Evolutionary conservation across 2,797 vertebrate species (phyloP).

Genomic region (Rhabdophis nuchalis): DNA sequence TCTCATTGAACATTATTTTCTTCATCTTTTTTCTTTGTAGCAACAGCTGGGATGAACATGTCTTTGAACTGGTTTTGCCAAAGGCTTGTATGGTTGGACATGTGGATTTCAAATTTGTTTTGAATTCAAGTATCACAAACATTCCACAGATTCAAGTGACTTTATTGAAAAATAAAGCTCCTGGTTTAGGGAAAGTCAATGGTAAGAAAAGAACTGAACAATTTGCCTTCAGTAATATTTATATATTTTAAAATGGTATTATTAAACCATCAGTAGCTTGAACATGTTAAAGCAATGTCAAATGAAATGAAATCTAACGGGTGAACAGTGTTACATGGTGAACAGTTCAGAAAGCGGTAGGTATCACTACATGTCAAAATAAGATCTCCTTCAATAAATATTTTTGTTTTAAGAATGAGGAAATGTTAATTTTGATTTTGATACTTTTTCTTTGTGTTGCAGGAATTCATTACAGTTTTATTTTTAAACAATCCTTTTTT

Average conservation of each 20-base stretch:
- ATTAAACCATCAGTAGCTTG: not conserved
- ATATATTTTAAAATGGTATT: not conserved
- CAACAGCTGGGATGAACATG: constrained; percentile 98
- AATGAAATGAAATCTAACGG: not conserved
- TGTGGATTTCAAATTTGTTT: constrained; percentile 98
- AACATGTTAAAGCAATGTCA: not conserved
- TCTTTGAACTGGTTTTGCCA: constrained; percentile 96
- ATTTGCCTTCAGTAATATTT: not conserved
- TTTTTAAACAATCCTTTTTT: not conserved
- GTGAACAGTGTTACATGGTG: not conserved
- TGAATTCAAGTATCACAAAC: constrained; percentile 94
- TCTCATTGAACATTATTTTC: not conserved
- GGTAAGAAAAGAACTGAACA: constrained; percentile 75
- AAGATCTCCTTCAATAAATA: not conserved
- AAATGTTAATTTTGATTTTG: not conserved
- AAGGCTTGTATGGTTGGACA: constrained; percentile 99
- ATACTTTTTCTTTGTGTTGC: not conserved
- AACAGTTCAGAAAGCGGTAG: not conserved
- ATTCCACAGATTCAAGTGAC: constrained; percentile 99
- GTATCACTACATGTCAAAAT: not conserved
- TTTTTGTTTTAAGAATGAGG: not conserved
- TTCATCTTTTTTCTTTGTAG: constrained; percentile 61
- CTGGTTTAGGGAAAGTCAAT: constrained; percentile 93
- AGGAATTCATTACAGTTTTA: not conserved
- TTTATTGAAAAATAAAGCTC: constrained; percentile 95